phyloP scores from a whole-genome alignment of 2,797 vertebrate species.

The Eulemur albifrons region DNA sequence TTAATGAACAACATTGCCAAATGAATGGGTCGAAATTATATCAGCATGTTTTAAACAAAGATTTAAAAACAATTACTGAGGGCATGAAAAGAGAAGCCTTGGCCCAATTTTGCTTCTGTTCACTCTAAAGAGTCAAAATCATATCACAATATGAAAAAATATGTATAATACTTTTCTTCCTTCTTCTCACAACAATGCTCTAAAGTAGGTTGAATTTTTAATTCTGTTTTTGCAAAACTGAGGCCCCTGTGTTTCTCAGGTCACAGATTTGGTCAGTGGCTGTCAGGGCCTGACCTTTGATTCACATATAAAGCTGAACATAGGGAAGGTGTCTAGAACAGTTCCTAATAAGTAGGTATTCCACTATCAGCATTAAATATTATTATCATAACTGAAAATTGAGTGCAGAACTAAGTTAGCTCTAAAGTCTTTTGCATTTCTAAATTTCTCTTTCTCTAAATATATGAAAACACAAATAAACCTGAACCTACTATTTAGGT shows the following conservation, averaged over 20 bases:
- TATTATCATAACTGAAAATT: neutral
- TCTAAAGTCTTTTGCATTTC: neutral
- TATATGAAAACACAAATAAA: neutral
- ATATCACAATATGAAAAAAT: neutral
- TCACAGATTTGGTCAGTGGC: neutral
- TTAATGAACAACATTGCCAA: constrained; percentile 73
- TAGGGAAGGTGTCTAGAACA: neutral
- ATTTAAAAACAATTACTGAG: neutral
- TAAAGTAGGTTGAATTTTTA: neutral
- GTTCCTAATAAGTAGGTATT: neutral
- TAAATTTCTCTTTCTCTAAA: neutral
- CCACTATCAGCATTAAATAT: neutral
- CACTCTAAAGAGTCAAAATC: neutral
- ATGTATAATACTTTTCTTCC: neutral
- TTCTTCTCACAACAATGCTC: neutral
- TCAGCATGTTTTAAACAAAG: neutral
- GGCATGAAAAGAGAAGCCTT: neutral
- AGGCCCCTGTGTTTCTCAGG: neutral
- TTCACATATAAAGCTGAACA: neutral
- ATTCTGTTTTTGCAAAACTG: neutral
- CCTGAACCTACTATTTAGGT: neutral
- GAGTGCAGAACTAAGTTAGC: neutral
- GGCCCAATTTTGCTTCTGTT: neutral
- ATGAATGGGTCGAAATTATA: constrained; percentile 59
- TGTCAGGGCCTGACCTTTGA: neutral